A percentile compares a stretch with the other conserved stretches of the same genome.
Evolutionary conservation across 2,113 vertebrate species (phyloP).

Genomic region (Cygnus buccinator): DNA sequence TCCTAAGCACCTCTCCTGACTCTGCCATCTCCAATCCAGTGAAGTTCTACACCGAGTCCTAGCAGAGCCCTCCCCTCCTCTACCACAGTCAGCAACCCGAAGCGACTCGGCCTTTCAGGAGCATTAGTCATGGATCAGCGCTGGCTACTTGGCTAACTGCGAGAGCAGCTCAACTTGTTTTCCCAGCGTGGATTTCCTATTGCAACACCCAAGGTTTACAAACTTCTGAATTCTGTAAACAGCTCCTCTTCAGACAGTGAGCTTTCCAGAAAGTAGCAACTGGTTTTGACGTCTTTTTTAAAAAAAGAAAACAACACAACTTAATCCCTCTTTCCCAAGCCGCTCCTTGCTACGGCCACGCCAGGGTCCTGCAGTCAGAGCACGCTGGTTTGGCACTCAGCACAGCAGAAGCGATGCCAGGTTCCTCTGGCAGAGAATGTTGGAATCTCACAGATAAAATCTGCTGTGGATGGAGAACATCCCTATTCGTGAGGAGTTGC

Average conservation of each 20-base stretch:
- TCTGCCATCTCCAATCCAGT: background rate
- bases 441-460: background rate
- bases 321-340: background rate
- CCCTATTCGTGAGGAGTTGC: background rate
- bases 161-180: constrained; percentile 26
- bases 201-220: constrained; percentile 55
- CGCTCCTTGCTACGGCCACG: background rate
- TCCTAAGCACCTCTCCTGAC: background rate
- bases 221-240: constrained; percentile 32
- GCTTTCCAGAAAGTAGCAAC: background rate
- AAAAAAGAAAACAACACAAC: background rate
- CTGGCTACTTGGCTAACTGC: background rate
- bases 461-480: background rate
- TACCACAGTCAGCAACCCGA: background rate
- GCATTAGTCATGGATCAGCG: background rate
- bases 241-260: background rate
- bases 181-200: constrained; percentile 55
- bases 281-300: background rate
- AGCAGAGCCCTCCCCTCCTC: background rate
- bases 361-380: background rate
- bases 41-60: background rate
- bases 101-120: background rate
- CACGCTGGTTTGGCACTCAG: background rate
- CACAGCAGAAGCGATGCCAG: background rate
- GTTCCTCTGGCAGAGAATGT: background rate